A percentile compares a stretch with the other conserved stretches of the same genome.
Conservation (phyloP, 2,113 vertebrate genomes). For the Actenoides hombroni region DNA sequence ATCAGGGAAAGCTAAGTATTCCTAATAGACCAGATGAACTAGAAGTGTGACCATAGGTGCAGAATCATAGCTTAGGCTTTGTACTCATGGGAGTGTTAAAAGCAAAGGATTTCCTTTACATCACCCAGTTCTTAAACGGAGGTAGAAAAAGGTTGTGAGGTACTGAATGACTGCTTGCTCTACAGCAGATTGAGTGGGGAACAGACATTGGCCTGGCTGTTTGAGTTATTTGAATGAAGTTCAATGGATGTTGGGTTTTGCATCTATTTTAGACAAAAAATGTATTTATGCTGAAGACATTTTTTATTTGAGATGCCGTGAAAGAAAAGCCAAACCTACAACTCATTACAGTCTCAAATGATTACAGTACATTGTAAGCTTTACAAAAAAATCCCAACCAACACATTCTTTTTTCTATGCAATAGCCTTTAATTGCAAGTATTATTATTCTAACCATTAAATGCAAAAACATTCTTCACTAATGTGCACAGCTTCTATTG, state of each 20-base stretch:
- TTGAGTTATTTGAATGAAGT: not conserved
- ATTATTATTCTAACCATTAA: not conserved
- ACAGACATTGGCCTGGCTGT: not conserved
- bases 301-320: not conserved
- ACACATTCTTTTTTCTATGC: not conserved
- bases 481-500: not conserved
- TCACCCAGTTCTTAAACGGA: not conserved
- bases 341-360: not conserved
- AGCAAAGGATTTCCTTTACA: not conserved
- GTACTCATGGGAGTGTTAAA: not conserved
- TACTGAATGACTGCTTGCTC: not conserved
- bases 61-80: not conserved
- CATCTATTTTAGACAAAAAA: not conserved
- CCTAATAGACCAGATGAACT: not conserved
- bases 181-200: not conserved
- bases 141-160: not conserved
- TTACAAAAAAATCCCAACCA: not conserved
- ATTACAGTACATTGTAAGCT: not conserved
- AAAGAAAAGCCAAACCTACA: not conserved
- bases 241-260: not conserved
- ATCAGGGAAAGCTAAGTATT: not conserved
- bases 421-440: not conserved
- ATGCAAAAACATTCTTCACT: not conserved
- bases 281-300: not conserved
- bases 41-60: not conserved